Evolutionary conservation across 2,113 vertebrate species (phyloP), one percentile per base, ranked within the genome.

Genomic region (Caranx ignobilis): DNA sequence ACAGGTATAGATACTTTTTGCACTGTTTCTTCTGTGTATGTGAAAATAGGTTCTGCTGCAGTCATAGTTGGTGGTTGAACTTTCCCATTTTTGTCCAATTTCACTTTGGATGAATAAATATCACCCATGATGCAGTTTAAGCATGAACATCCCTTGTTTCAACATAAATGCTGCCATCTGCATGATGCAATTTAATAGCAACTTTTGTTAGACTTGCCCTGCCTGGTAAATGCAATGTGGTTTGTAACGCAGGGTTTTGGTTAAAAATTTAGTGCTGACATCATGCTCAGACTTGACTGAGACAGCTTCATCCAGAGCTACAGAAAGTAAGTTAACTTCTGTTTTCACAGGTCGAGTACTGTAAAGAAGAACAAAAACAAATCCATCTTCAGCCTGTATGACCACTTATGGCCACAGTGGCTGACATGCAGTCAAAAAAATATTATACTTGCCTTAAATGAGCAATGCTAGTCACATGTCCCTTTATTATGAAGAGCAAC

Each of bases 111-210:
- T 47, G 32, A 47, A 26, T 65, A 31, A 43, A 43, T 26, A 11
- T 26, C 11, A 26, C 19, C 16, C 34, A n/a, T 21, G 41, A 15
- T 63, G 11, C 39, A 63, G 4, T 13, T 6, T 18, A 65, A 65
- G 12, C 6, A 43, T 47, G 61, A 37, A n/a, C 60, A 41, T 45
- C 13, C 13, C 3, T 47, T 16, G n/a, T 31, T 37, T 63, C 15
- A 37, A 63, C 37, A 55, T 26, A 21, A 19, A 45, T 3, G 37
- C 35, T 32, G 35, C 15, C 43, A 48, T 5, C 21, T 26, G 18
- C 13, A 65, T 75, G 26, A 45, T 56, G 72, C 60, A 75, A 15
- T 62, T 34, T 65, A 48, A 66, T 11, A 48, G 7, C 34, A 26
- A 35, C 57, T 62, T 50, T 15, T 26, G 19, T 64, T 45, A 4